Conservation (phyloP, 2,888 invertebrate genomes). For the Epiblema foenella region DNA sequence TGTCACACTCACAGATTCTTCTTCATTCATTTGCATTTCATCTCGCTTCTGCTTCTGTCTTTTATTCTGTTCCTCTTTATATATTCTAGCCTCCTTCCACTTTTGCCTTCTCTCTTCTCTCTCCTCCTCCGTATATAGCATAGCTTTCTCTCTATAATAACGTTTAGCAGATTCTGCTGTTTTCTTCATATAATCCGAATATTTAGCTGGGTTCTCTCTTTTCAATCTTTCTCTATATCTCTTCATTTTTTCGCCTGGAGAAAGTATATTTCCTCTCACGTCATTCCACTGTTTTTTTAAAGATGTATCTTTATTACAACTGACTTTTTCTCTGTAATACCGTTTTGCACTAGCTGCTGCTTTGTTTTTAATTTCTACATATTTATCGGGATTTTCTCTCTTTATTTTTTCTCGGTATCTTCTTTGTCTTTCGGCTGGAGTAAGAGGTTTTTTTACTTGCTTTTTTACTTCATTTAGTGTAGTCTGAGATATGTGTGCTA, state of each 20-base stretch:
- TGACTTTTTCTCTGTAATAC: background rate
- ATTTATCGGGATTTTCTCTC: background rate
- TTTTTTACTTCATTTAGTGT: background rate
- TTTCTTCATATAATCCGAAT: background rate
- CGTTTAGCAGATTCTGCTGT: background rate
- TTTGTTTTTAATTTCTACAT: background rate
- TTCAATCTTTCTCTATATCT: slow-evolving; percentile 1
- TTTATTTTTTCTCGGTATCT: background rate
- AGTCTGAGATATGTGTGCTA: background rate
- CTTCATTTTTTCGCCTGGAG: background rate
- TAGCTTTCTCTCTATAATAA: background rate
- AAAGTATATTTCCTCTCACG: background rate
- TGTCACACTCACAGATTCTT: background rate
- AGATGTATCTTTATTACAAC: too few relatives aligned
- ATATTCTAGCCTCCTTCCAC: background rate
- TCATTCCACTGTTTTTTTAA: background rate
- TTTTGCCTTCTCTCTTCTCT: background rate
- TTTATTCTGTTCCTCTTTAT: background rate
- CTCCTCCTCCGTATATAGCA: background rate
- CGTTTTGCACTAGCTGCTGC: background rate
- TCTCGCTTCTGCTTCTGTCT: background rate
- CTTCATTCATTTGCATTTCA: background rate
- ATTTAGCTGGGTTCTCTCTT: background rate
- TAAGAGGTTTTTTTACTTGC: background rate
- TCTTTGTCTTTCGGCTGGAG: background rate